Base-by-base conservation (phyloP, 2,888 invertebrate species). In the Tyria jacobaeae region DNA sequence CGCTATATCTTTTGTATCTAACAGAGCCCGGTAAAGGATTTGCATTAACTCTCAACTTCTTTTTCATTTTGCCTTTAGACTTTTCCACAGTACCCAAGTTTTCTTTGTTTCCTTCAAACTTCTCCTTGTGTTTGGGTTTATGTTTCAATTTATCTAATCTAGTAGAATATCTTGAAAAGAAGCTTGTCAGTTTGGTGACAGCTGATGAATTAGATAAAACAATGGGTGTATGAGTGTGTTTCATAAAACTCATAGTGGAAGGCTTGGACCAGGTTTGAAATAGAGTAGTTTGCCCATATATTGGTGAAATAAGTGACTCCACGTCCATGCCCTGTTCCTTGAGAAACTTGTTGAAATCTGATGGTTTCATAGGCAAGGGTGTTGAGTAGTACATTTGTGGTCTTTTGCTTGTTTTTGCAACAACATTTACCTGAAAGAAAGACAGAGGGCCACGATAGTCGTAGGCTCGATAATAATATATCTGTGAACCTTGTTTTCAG, bases 371-470 rank as follows among this genome's bases (percentile, higher is more conserved):
- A 12, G 91, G 91, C 5, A 91, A 41, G 0, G 89, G 90, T 0
- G 89, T 89, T n/a, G 80, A 75, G 59, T 81, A 91, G 57, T 84
- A 83, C 54, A 90, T 91, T 12, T 73, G 9, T 2, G 91, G 90
- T 0, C 82, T 74, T 48, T 80, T 67, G 57, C 82, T 81, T 0
- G 75, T 73, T 70, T 80, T 84, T 24, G 83, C 59, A 10, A 77
- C 60, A n/a, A 73, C 56, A 50, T 69, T 62, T 12, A 59, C 60
- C 86, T 85, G 72, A 56, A 56, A 51, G 12, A 24, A 21, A 47
- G 5, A 7, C 39, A 12, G 17, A 17, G 27, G 4, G 27, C 7
- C 7, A 31, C 7, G 27, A 6, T 31, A 7, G 7, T 7, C 27
- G 1, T 6, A 31, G 2, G 27, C 27, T n/a, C n/a, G n/a, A n/a